Percentiles rank a stretch among this genome's conserved stretches.
Evolutionary conservation across 2,797 vertebrate species (phyloP).

Genomic region (Mormyrops boulengeri): DNA sequence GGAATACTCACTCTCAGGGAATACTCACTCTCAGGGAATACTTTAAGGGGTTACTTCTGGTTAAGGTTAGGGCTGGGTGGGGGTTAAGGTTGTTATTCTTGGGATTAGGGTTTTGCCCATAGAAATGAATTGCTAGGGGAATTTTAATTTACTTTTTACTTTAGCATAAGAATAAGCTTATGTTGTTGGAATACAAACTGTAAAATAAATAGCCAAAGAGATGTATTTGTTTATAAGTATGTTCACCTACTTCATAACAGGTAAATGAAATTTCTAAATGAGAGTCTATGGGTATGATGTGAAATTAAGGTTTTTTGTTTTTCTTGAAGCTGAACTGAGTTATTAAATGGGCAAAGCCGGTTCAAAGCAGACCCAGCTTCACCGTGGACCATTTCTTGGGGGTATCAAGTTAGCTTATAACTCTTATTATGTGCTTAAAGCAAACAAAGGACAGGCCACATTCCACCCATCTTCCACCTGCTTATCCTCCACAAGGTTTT

Average conservation of each 20-base stretch:
- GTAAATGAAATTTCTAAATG: background rate
- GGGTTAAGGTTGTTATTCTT: background rate
- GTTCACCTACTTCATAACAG: background rate
- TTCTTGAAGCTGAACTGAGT: background rate
- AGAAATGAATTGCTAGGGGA: background rate
- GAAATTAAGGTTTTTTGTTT: background rate
- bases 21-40: conserved; percentile 40
- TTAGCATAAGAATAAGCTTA: background rate
- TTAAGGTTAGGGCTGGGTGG: background rate
- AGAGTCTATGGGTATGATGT: background rate
- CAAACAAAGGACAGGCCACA: background rate
- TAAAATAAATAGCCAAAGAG: background rate
- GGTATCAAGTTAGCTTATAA: background rate
- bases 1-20: too few species aligned
- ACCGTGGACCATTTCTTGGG: background rate
- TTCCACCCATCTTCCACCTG: background rate
- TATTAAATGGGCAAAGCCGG: background rate
- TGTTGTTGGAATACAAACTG: background rate
- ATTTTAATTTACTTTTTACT: background rate
- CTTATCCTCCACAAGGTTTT: background rate
- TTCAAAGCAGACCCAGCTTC: background rate
- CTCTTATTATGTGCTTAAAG: background rate
- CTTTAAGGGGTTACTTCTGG: conserved; percentile 37
- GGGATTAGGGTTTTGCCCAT: background rate
- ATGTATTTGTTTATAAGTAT: background rate